phyloP scores from a whole-genome alignment of 2,797 vertebrate species.

The Xiphorhynchus erythropygius region DNA sequence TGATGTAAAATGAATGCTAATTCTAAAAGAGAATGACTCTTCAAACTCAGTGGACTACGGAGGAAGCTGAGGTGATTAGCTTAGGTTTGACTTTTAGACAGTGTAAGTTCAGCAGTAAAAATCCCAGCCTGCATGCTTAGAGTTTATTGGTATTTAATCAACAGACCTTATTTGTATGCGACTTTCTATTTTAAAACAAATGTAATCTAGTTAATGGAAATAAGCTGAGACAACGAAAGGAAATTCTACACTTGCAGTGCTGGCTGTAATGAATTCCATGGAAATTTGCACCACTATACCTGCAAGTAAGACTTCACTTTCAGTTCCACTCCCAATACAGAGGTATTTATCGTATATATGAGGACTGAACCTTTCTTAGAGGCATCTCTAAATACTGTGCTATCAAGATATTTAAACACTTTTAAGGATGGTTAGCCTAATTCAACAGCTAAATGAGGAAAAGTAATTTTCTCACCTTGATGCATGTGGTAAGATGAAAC shows the following conservation, averaged over 20 bases:
- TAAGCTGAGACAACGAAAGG: background rate
- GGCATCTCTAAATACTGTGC: background rate
- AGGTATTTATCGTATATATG: background rate
- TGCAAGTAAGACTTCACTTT: background rate
- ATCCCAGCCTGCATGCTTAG: background rate
- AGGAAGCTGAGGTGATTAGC: background rate
- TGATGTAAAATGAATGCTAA: background rate
- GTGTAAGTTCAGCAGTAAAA: background rate
- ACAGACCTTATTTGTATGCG: background rate
- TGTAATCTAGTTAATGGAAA: background rate
- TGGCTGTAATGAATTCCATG: background rate
- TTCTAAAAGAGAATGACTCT: background rate
- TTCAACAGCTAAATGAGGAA: background rate
- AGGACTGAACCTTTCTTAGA: background rate
- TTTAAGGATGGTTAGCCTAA: background rate
- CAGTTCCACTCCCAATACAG: background rate
- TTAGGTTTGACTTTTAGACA: background rate
- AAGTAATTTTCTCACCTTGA: background rate
- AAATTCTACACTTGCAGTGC: background rate
- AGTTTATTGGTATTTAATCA: constrained; percentile 15
- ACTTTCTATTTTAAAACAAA: constrained; percentile 24
- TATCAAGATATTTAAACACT: background rate
- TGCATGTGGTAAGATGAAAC: background rate
- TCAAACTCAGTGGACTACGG: background rate
- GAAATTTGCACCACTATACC: background rate